Percentiles rank a stretch among this genome's conserved stretches.
These are phyloP conservation scores for Volucella bombylans DNA, from an alignment of 2,888 invertebrate genomes.

Conservation along the genomic window DNA sequence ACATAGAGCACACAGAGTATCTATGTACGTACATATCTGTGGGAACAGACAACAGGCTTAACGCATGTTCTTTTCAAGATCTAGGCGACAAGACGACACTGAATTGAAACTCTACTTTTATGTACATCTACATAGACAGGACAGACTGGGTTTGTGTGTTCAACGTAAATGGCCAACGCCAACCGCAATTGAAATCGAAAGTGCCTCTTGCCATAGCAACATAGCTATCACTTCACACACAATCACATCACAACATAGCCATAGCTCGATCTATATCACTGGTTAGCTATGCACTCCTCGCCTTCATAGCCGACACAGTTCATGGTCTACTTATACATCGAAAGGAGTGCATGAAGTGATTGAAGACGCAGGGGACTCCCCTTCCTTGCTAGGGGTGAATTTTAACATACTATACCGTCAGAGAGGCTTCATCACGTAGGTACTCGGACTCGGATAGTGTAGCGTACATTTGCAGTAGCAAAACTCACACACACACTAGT, in stretches of 20 bases:
- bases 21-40: slow-evolving; percentile 25
- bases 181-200: slow-evolving; percentile 73
- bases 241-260: slow-evolving; percentile 1
- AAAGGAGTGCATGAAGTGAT: slow-evolving; percentile 23
- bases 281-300: slow-evolving; percentile 38
- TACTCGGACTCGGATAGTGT: slow-evolving; percentile 61
- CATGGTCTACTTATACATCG: slow-evolving; percentile 72
- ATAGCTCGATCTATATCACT: slow-evolving; percentile 21
- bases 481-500: slow-evolving; percentile 19
- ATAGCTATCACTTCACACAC: too few species aligned
- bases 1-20: slow-evolving; percentile 19
- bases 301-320: slow-evolving; percentile 59
- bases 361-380: slow-evolving; percentile 9
- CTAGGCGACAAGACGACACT: slow-evolving; percentile 71
- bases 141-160: slow-evolving; percentile 24
- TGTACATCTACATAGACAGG: slow-evolving; percentile 11
- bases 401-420: background rate
- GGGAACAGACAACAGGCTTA: slow-evolving; percentile 56
- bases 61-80: slow-evolving; percentile 69
- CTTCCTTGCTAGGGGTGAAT: slow-evolving; percentile 24
- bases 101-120: slow-evolving; percentile 9
- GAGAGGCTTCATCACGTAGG: slow-evolving; percentile 25
- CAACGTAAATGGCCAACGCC: slow-evolving; percentile 14
- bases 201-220: slow-evolving; percentile 39
- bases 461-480: slow-evolving; percentile 1